Percentiles rank a stretch among this genome's conserved stretches.
Conservation (phyloP, 2,888 invertebrate species). For the Thereva unica region DNA sequence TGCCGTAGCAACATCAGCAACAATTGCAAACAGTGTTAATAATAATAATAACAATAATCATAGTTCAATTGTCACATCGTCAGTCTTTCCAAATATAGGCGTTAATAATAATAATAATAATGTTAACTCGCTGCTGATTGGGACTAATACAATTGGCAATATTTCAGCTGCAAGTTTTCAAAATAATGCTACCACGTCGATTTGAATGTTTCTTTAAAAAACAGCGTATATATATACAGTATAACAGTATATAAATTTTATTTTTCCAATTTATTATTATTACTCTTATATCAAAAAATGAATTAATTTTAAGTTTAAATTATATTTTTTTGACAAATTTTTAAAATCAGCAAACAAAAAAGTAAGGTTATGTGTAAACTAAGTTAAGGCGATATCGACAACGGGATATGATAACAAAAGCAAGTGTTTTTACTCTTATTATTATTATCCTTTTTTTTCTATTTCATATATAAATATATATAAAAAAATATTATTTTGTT, state of each 20-base stretch:
- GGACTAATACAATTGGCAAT: conserved; percentile 28
- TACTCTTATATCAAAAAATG: neutral
- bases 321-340: conserved; percentile 2
- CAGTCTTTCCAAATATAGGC: conserved; percentile 6
- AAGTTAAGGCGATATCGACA: conserved; percentile 7
- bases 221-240: too few relatives aligned
- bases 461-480: neutral
- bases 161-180: conserved; percentile 27
- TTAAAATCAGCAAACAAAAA: too few relatives aligned
- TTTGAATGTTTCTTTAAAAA: conserved; percentile 4
- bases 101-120: conserved; percentile 10
- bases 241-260: too few relatives aligned
- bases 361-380: conserved; percentile 7
- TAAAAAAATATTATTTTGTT: neutral
- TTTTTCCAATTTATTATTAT: too few relatives aligned
- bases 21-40: conserved; percentile 14
- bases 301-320: conserved; percentile 22
- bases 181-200: conserved; percentile 30
- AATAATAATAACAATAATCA: conserved; percentile 14
- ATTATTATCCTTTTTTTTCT: conserved; percentile 2
- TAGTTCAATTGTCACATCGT: conserved; percentile 18
- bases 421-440: conserved; percentile 13
- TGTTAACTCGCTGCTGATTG: conserved; percentile 6
- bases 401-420: conserved; percentile 27
- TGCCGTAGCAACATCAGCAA: conserved; percentile 6